Evolutionary conservation across 1,140 invertebrate genomes (phyloP), one percentile per base, ranked within the genome.

Genomic region (Sesamia nonagrioides): DNA sequence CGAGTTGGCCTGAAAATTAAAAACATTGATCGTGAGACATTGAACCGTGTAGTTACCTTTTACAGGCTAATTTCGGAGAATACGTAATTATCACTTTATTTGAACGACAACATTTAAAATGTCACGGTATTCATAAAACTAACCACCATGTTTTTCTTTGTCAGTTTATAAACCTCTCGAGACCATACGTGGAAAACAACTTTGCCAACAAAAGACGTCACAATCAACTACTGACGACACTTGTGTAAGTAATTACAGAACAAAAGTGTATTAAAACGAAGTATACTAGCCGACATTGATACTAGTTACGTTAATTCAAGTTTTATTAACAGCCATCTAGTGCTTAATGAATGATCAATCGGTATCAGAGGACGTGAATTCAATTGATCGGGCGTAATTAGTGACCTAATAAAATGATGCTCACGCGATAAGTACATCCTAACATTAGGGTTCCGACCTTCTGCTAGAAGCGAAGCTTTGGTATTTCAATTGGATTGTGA

Each of bases 1-100:
- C 84, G 98, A 97, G 80, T 96, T 96, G 52, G 95, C 95, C 97
- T 98, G 95, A 76, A 95, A 95, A 80, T 75, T 17, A 79, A 27
- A 45, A 84, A 72, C 40, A 18, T 13, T 17, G 1, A n/a, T 9
- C 33, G 40, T 52, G 9, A 72, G 52, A 72, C 61, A 66, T 66
- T 66, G 37, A 66, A 66, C 61, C 42, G 61, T 33, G 37, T 11
- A 27, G 8, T 58, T 37, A 58, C 42, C 21, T 37, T 58, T 40
- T 58, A 17, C 58, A 58, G 42, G 37, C 61, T 42, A n/a, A 27
- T 40, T 18, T 42, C 61, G 18, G 9, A 42, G 37, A 6, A 18
- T 11, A 6, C 8, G 17, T 42, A 9, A 66, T 66, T 18, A n/a
- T 18, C 33, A 17, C 60, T n/a, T n/a, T 15, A 35, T 63, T 40